Evolutionary conservation across 2,113 vertebrate genomes (phyloP), one percentile per base, ranked within the genome.

Genomic region (Mionectes macconnelli): DNA sequence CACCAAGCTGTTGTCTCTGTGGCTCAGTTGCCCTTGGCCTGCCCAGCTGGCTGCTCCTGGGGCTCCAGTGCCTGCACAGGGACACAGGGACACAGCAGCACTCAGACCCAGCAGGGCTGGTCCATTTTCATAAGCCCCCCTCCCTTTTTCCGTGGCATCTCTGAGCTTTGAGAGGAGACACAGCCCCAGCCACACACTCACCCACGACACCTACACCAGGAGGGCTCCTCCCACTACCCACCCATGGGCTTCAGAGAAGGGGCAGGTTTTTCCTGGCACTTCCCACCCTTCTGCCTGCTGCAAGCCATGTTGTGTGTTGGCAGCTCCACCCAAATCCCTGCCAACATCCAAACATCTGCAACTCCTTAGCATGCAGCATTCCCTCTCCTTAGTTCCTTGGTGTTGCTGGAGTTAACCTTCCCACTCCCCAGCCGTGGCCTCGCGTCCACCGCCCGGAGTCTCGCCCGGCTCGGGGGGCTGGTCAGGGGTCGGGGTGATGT

Each of bases 311-410:
- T 84, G 37, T 87, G 35, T n/a, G 69, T 74, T 91, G 66, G 75
- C 94, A 89, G 67, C 89, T 93, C 69, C 90, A 89, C 69, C 44
- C 89, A 88, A 70, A 89, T 57, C 69, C 59, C 81, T 80, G 70
- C 89, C 94, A 87, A 64, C 40, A 2, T 91, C 70, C 90, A 91
- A 93, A 96, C 95, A 95, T 94, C 94, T 93, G 90, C 90, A 94
- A 64, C 50, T 78, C 86, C 67, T 97, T 96, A 97, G 88, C 30
- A 25, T 24, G 44, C 15, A 0, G 77, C 59, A 87, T 92, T 96
- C 89, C 66, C 86, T 84, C 60, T 39, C 77, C 81, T 77, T 52
- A 63, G 69, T 72, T 69, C 72, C 28, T 6, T 89, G 69, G 52
- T 52, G 70, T 28, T 75, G 60, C 78, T 94, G 89, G 77, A 93